Evolutionary conservation across 2,113 vertebrate genomes (phyloP).

Genomic region (Mirza zaza): DNA sequence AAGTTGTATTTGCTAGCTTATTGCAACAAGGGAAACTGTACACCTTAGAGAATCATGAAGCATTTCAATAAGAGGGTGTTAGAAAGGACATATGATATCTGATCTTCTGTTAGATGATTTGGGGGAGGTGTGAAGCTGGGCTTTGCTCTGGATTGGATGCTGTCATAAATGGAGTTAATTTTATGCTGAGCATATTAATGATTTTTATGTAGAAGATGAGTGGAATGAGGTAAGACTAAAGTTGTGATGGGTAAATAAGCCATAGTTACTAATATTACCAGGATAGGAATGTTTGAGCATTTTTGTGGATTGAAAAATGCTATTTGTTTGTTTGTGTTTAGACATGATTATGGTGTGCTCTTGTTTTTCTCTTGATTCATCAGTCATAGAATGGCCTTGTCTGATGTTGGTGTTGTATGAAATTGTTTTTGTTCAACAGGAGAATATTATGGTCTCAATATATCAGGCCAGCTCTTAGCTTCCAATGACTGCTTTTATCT

Average conservation of each 20-base stretch:
- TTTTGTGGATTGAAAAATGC: background rate
- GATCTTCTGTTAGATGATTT: background rate
- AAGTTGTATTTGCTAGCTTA: background rate
- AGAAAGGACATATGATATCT: background rate
- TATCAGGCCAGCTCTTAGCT: background rate
- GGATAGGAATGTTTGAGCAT: background rate
- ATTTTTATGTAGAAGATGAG: background rate
- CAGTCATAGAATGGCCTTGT: background rate
- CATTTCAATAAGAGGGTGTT: background rate
- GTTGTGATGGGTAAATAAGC: background rate
- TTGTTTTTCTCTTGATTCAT: background rate
- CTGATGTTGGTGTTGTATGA: background rate
- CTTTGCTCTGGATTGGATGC: background rate
- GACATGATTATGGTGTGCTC: background rate
- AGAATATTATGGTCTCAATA: background rate
- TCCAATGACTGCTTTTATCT: background rate
- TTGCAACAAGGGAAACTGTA: background rate
- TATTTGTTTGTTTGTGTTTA: background rate
- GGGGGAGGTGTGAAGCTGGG: background rate
- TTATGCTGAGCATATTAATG: background rate
- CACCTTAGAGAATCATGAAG: background rate
- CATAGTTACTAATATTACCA: background rate
- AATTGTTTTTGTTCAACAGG: slow-evolving; percentile 6
- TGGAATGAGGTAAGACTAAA: background rate
- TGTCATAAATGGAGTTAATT: background rate